Conservation (phyloP, 2,797 vertebrate genomes). For the Hylomyscus alleni region DNA sequence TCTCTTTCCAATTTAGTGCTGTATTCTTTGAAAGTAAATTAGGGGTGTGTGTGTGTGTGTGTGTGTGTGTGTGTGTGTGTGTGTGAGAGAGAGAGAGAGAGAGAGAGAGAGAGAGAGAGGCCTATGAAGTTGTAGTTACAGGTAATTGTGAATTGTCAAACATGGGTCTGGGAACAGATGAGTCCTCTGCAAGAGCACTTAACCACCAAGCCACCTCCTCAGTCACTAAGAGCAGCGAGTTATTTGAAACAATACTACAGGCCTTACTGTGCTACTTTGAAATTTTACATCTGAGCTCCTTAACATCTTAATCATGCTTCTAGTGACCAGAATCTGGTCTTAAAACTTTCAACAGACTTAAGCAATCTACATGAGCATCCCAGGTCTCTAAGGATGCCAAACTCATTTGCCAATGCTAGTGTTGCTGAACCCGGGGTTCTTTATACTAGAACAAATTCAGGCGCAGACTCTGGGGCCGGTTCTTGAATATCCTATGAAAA, state of each 20-base stretch:
- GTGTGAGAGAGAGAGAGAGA: too few species aligned
- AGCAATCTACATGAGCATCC: neutral
- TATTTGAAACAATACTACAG: conserved; percentile 29
- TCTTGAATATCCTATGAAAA: conserved; percentile 60
- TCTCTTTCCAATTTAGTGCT: neutral
- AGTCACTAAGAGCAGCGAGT: neutral
- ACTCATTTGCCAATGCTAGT: conserved; percentile 57
- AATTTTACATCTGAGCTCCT: conserved; percentile 39
- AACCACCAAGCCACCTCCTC: neutral
- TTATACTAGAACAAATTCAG: conserved; percentile 66
- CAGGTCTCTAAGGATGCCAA: conserved; percentile 59
- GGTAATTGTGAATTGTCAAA: neutral
- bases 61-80: too few species aligned
- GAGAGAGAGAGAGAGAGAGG: too few species aligned
- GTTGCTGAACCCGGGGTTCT: conserved; percentile 64
- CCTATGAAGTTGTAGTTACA: neutral
- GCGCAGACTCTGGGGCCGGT: conserved; percentile 36
- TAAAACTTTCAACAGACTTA: neutral
- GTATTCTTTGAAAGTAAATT: neutral
- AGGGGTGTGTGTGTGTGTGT: neutral
- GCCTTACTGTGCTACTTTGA: conserved; percentile 64
- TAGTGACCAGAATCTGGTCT: neutral
- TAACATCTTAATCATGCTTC: neutral
- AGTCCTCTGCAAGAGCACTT: neutral
- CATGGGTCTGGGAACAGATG: neutral